Base-by-base conservation (phyloP, 1,140 invertebrate species). In the Drosophila tani region DNA sequence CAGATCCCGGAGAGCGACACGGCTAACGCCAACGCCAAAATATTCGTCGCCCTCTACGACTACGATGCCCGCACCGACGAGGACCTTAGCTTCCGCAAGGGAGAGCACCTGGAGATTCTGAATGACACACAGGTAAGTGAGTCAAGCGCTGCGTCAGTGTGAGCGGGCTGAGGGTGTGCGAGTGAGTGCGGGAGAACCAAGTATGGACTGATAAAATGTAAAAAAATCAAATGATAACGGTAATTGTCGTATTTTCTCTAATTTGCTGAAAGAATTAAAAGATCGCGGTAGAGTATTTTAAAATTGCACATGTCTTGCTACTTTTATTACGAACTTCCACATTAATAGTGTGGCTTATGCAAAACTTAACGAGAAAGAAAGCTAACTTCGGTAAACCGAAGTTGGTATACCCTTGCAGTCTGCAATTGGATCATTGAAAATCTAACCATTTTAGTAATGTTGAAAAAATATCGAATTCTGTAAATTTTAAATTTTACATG, bases 31-130 rank as follows among this genome's bases (percentile, higher is more conserved):
- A 96, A 95, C 86, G 96, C 96, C 67, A 96, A 97, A 93, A 97
- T 99, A 90, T 99, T 99, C 94, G 97, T 99, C 38, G 98, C 99
- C 40, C 94, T 99, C 17, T 99, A 99, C 93, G 99, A 99, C 94
- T 99, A 99, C 93, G 99, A 99, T 95, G 99, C 99, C 38, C 95
- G 99, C 80, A 99, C 99, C 27, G 98, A 99, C 93, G 99, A 99
- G 93, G 99, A 99, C 94, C 94, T 99, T 60, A 99, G 98, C 93
- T 99, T 99, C 94, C 96, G 98, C 80, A 99, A 99, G 93, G 98
- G 98, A 43, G 99, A 99, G 93, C 97, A 99, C 94, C 94, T 99
- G 92, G 98, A 99, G 94, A 99, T 99, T 78, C 94, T 99, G 74
- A 99, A 99, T 94, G 98, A 99, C 94, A 99, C 98, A 64, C 97